Evolutionary conservation across 2,888 invertebrate species (phyloP).

Genomic region (Drosophila prostipennis): DNA sequence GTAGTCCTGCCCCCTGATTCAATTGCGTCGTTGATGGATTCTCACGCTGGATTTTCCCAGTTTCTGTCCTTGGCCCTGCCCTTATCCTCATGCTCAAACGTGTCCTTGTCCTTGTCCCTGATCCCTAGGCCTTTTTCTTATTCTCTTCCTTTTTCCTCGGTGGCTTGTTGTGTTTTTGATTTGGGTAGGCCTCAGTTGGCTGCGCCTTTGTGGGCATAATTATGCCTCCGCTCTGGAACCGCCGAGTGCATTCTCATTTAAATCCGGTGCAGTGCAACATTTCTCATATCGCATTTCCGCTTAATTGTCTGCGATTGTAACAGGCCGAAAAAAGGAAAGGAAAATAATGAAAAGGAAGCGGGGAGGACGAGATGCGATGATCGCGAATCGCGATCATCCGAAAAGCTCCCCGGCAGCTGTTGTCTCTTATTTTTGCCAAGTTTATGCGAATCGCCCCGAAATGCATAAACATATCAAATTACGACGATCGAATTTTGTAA

Average conservation of each 20-base stretch:
- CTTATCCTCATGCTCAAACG: slow-evolving; percentile 45
- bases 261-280: slow-evolving; percentile 59
- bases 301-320: slow-evolving; percentile 58
- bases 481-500: slow-evolving; percentile 62
- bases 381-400: slow-evolving; percentile 19
- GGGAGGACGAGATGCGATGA: slow-evolving; percentile 19
- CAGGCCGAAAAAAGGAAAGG: slow-evolving; percentile 6
- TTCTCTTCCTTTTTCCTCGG: slow-evolving; percentile 35
- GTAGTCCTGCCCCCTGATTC: slow-evolving; percentile 40
- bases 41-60: slow-evolving; percentile 64
- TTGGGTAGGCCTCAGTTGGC: slow-evolving; percentile 65
- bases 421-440: slow-evolving; percentile 47
- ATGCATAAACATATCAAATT: slow-evolving; percentile 77
- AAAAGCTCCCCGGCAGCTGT: slow-evolving; percentile 53
- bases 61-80: slow-evolving; percentile 46
- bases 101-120: slow-evolving; percentile 20
- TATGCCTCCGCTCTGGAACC: slow-evolving; percentile 41
- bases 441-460: slow-evolving; percentile 55
- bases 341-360: slow-evolving; percentile 23
- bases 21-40: slow-evolving; percentile 61
- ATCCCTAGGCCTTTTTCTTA: slow-evolving; percentile 24
- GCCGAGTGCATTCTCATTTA: slow-evolving; percentile 58
- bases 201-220: slow-evolving; percentile 65
- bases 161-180: slow-evolving; percentile 58
- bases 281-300: slow-evolving; percentile 68